These are phyloP conservation scores for Urophycis tenuis DNA, from an alignment of 2,797 vertebrate genomes.

Conservation along the genomic window DNA sequence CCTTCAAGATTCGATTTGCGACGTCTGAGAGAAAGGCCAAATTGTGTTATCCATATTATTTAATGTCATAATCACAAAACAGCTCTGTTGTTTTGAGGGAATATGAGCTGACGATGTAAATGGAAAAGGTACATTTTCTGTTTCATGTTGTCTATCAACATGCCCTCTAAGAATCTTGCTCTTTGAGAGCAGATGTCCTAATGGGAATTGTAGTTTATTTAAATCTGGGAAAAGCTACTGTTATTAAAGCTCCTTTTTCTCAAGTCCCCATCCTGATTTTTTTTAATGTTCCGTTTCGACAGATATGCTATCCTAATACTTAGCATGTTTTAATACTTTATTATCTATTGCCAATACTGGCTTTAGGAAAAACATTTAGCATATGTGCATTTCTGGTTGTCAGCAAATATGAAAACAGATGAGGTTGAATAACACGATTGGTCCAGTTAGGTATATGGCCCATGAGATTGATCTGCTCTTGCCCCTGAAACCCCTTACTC, in stretches of 20 bases:
- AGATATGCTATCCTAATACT: not conserved
- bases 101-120: not conserved
- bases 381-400: not conserved
- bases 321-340: not conserved
- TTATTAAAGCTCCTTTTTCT: not conserved
- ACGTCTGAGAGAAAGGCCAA: not conserved
- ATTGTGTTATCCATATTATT: not conserved
- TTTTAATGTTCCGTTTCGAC: not conserved
- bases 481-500: not conserved
- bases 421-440: not conserved
- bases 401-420: constrained; percentile 1
- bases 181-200: not conserved
- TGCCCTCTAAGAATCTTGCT: not conserved
- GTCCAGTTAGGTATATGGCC: not conserved
- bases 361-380: not conserved
- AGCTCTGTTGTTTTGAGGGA: not conserved
- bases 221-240: not conserved
- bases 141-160: not conserved
- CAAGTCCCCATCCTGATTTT: not conserved
- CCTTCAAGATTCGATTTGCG: not conserved
- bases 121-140: not conserved
- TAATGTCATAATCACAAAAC: not conserved
- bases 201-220: not conserved
- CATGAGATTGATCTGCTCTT: not conserved
- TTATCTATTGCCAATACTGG: not conserved